A percentile compares a stretch with the other conserved stretches of the same genome.
phyloP scores from a whole-genome alignment of 2,888 invertebrate species.

The Cataglyphis albicans region DNA sequence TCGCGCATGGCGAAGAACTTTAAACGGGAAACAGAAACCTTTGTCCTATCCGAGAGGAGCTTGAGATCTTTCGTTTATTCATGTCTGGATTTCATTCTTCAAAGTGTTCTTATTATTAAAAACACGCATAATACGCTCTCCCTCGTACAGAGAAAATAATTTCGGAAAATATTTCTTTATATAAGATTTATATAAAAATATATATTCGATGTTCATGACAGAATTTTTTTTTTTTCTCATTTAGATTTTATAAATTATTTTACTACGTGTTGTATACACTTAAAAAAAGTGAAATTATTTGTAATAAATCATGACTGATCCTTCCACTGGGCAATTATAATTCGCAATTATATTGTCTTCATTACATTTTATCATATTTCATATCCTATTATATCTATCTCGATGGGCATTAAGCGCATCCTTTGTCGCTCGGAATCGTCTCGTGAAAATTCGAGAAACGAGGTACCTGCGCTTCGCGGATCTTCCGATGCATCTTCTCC shows the following conservation, averaged over 20 bases:
- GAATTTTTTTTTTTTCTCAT: not conserved
- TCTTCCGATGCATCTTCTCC: constrained; percentile 10
- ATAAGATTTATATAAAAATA: not conserved
- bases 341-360: not conserved
- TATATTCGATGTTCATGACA: not conserved
- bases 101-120: constrained; percentile 41
- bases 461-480: constrained; percentile 37
- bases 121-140: not conserved
- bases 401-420: constrained; percentile 45
- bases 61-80: constrained; percentile 56
- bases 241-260: not conserved
- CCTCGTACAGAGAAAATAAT: not conserved
- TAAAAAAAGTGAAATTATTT: not conserved
- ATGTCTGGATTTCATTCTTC: constrained; percentile 31
- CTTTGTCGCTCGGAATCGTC: constrained; percentile 44
- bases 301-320: not conserved
- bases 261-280: not conserved
- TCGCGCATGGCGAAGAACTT: constrained; percentile 48
- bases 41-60: constrained; percentile 54
- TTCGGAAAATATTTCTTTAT: not conserved
- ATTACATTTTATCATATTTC: constrained; percentile 8
- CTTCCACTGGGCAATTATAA: not conserved
- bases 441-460: constrained; percentile 45
- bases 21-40: constrained; percentile 59
- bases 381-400: constrained; percentile 7